These are phyloP conservation scores for Mizuhopecten yessoensis DNA, from an alignment of 1,140 invertebrate species.

Conservation along the genomic window DNA sequence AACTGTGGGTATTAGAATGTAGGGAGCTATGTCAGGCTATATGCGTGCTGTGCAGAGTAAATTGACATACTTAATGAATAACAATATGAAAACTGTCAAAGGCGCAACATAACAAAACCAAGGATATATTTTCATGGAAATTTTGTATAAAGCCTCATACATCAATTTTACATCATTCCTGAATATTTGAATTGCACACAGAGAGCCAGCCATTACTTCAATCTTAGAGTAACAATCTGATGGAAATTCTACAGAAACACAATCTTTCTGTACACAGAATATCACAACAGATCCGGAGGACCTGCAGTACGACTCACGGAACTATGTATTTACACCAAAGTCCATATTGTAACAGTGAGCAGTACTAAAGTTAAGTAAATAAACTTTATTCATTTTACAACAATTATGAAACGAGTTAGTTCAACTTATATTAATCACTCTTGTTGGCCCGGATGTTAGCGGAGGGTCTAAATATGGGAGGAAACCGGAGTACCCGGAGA, in stretches of 20 bases:
- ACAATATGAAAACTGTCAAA: constrained; percentile 6
- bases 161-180: not conserved
- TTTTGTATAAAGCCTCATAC: constrained; percentile 27
- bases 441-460: no score
- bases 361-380: no score
- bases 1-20: not conserved
- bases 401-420: no score
- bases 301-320: no score
- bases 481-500: no score
- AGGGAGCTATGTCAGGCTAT: not conserved
- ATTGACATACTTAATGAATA: not conserved
- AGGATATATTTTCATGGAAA: constrained; percentile 20
- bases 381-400: no score
- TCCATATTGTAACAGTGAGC: no score
- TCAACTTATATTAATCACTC: no score
- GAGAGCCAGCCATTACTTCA: not conserved
- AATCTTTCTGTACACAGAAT: not conserved
- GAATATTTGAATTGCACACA: not conserved
- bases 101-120: not conserved
- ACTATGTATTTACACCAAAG: no score
- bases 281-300: no score
- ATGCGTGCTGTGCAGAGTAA: not conserved
- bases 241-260: not conserved
- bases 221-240: not conserved
- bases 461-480: no score